Conservation (phyloP, 2,888 invertebrate genomes). For the Eupeodes luniger region DNA sequence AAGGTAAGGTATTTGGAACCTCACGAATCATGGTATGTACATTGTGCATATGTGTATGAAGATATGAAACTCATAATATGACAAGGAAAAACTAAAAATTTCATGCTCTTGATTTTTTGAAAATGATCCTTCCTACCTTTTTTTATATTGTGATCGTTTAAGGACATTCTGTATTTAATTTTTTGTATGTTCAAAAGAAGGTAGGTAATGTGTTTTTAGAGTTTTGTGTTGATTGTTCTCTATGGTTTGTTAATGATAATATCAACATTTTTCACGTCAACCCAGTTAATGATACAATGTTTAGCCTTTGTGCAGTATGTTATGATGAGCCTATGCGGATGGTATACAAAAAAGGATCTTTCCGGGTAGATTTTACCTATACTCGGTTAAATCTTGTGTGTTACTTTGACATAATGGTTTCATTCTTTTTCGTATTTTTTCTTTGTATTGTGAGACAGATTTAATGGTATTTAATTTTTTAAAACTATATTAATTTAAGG, state of each 20-base stretch:
- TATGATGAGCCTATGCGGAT: neutral
- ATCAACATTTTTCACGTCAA: slow-evolving; percentile 45
- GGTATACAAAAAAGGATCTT: slow-evolving; percentile 53
- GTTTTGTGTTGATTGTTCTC: slow-evolving; percentile 34
- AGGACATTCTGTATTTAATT: slow-evolving; percentile 16
- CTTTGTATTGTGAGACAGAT: slow-evolving; percentile 34
- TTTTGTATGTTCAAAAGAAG: neutral
- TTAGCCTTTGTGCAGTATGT: slow-evolving; percentile 54
- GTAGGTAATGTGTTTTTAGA: slow-evolving; percentile 19
- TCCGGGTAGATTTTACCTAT: slow-evolving; percentile 13
- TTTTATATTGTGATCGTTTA: slow-evolving; percentile 18
- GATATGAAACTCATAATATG: slow-evolving; percentile 33
- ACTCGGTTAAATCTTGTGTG: slow-evolving; percentile 58
- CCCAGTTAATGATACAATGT: slow-evolving; percentile 40
- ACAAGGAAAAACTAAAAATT: slow-evolving; percentile 55
- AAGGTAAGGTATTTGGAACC: neutral
- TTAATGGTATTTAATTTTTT: slow-evolving; percentile 73
- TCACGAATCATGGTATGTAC: too few relatives aligned
- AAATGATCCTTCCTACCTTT: slow-evolving; percentile 54
- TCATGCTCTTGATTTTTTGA: slow-evolving; percentile 75
- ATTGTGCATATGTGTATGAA: too few relatives aligned
- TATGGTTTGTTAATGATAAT: slow-evolving; percentile 64
- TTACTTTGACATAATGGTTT: slow-evolving; percentile 56
- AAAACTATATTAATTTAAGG: neutral
- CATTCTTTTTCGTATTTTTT: slow-evolving; percentile 7